phyloP scores from a whole-genome alignment of 23 tunicate genomes.

The Clavelina lepadiformis region DNA sequence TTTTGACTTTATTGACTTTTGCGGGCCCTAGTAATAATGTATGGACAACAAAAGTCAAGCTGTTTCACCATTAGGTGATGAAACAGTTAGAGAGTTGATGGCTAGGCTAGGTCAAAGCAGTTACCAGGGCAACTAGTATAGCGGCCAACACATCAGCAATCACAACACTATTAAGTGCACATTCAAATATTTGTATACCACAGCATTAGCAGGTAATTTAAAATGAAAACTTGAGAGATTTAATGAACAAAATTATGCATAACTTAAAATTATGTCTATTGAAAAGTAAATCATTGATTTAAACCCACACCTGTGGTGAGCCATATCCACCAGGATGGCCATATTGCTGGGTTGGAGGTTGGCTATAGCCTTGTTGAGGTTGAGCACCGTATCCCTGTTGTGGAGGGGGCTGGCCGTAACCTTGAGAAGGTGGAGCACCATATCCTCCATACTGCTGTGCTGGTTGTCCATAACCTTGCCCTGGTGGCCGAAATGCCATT shows the following conservation, averaged over 20 bases:
- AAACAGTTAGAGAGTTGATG: too few relatives aligned
- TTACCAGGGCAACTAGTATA: too few relatives aligned
- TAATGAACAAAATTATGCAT: not conserved
- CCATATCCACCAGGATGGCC: conserved; percentile 54
- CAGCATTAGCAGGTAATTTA: not conserved
- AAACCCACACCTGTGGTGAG: conserved; percentile 20
- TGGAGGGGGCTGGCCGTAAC: conserved; percentile 37
- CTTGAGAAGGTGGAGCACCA: conserved; percentile 39
- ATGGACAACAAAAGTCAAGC: too few relatives aligned
- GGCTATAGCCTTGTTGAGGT: conserved; percentile 28
- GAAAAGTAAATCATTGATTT: not conserved
- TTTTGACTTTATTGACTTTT: too few relatives aligned
- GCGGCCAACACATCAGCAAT: too few relatives aligned
- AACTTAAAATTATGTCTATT: not conserved
- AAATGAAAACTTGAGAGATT: not conserved
- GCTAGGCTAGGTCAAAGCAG: too few relatives aligned
- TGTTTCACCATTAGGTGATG: too few relatives aligned
- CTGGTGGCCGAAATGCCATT: conserved; percentile 38
- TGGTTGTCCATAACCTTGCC: conserved; percentile 35
- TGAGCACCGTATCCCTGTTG: conserved; percentile 31
- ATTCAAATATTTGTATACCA: too few relatives aligned
- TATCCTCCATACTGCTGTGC: conserved; percentile 19
- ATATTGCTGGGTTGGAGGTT: conserved; percentile 31
- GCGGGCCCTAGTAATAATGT: too few relatives aligned
- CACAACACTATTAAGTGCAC: too few relatives aligned